These are phyloP conservation scores for Pelodiscus sinensis DNA, from an alignment of 2,113 vertebrate species.

Conservation along the genomic window DNA sequence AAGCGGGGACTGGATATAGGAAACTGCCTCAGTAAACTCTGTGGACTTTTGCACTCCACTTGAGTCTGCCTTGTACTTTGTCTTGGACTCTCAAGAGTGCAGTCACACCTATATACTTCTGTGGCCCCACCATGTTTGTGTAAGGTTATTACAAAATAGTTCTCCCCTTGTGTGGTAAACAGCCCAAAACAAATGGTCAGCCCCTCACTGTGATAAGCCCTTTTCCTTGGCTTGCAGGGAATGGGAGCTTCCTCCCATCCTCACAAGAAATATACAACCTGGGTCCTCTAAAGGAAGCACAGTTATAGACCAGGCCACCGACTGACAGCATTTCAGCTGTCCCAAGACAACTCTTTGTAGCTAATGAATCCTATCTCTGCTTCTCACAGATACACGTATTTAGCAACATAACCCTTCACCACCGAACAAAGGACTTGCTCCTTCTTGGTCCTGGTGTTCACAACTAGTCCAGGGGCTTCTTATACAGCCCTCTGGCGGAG, in stretches of 20 bases:
- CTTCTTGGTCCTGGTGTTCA: not conserved
- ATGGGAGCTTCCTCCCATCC: not conserved
- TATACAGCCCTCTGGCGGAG: not conserved
- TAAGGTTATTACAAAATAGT: not conserved
- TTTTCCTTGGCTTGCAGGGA: not conserved
- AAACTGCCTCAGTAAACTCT: not conserved
- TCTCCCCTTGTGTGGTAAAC: not conserved
- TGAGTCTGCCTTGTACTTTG: not conserved
- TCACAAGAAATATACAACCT: not conserved
- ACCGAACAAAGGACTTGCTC: not conserved
- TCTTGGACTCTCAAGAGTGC: not conserved
- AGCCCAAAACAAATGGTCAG: not conserved
- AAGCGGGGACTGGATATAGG: not conserved
- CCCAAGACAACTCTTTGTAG: not conserved
- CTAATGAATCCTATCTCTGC: not conserved
- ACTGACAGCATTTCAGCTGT: not conserved
- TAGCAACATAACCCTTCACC: not conserved
- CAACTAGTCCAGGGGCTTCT: not conserved
- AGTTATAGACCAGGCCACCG: not conserved
- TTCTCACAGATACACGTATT: not conserved
- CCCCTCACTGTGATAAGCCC: rapidly evolving
- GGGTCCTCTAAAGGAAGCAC: not conserved
- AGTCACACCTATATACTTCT: not conserved
- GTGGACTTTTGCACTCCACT: not conserved
- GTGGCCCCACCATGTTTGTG: not conserved